Base-by-base conservation (phyloP, 2,797 vertebrate species). In the Enteromius unitaeniatus region DNA sequence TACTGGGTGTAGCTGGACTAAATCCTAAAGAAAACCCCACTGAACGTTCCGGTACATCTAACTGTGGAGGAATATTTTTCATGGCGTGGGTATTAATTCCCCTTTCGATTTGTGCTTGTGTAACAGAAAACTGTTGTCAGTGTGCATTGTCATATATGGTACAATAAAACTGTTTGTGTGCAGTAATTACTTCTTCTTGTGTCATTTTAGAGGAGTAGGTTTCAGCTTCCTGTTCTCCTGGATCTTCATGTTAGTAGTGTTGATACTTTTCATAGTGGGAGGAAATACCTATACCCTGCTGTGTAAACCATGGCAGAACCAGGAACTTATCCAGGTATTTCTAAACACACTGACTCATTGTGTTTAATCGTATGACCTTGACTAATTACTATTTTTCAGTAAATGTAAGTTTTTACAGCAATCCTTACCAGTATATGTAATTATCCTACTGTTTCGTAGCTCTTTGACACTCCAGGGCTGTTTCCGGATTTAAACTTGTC, bases 201-300 rank as follows among this genome's bases (percentile, higher is more conserved):
- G 80, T 87, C 69, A 0, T 89, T 85, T 34, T 93, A 98, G 97
- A 77, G 93, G 96, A 0, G 95, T 93, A 0, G 96, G 95, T 77
- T 95, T 97, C 89, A 97, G 95, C 89, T 97, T 98, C 89, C 86
- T 97, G 42, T 95, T 96, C 89, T 96, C 94, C 72, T 98, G 97
- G 97, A 89, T 98, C 53, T 92, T 97, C 84, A 98, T 98, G 96
- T 84, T 97, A 26, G 3, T 93, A 53, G 96, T 97, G 73, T 60
- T 94, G 69, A 37, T 96, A 84, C 88, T 94, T n/a, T 97, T 97
- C 1, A 0, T 96, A 68, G 40, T 95, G 45, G 96, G 95, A 0
- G 97, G 96, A 6, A 96, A 96, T 15, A 0, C 55, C 60, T 95
- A 96, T 86, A 87, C 93, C 2, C n/a, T 97, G 3, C 0, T 96